Base-by-base conservation (phyloP, 2,113 vertebrate species). In the Callipepla californica region DNA sequence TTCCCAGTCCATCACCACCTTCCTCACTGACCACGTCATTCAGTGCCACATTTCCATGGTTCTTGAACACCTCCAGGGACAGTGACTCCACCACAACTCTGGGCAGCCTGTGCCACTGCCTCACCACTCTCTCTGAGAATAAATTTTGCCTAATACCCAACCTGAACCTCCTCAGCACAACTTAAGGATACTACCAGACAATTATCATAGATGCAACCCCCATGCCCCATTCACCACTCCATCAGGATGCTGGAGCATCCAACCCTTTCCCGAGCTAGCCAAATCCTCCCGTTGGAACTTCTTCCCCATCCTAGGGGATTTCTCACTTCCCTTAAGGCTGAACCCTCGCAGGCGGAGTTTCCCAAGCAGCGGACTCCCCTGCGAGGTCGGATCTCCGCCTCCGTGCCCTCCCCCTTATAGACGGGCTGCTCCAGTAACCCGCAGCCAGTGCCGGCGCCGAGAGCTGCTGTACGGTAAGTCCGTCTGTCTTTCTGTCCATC, bases 401-500 rank as follows among this genome's bases (percentile, higher is more conserved):
- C 89, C 81, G 4, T 12, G 9, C 73, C 57, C 51, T 70, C 62
- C 81, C 59, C 59, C 34, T 94, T 92, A 95, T 94, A 95, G 57
- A 34, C 51, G 16, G 55, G 16, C 86, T 44, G 85, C 11, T 58
- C 83, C n/a, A 47, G 32, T n/a, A 30, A 63, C 10, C 28, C 4
- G 30, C 80, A 57, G 47, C 34, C 74, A 17, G 36, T 9, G 48
- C 32, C 61, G 53, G 66, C 28, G 74, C 34, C 16, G 6, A 7
- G 59, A 40, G 5, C 83, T n/a, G 63, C 81, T 5, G 72, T 77
- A 11, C 1, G 21, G 96, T 96, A 94, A 97, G 96, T 42, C 38
- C 12, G 53, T 30, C 53, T 19, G 53, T 55, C 14, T 53, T 25
- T 28, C 51, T 28, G 51, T 53, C 8, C 36, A 36, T 36, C 36